Evolutionary conservation across 2,113 vertebrate genomes (phyloP).

Genomic region (Stegostoma tigrinum): DNA sequence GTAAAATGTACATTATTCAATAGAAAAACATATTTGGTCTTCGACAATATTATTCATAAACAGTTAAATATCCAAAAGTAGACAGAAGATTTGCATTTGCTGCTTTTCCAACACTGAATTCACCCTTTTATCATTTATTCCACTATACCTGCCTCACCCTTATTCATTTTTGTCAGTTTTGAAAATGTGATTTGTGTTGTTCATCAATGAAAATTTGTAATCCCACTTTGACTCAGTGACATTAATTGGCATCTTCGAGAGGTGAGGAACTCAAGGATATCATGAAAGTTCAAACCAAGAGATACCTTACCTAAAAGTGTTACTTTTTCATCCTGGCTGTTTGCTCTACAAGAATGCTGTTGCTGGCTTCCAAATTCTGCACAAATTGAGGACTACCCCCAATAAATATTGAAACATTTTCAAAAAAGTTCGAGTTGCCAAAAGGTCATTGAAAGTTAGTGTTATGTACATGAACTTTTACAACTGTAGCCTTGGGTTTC

Average conservation of each 20-base stretch:
- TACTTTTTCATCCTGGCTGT: background rate
- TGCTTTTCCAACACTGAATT: background rate
- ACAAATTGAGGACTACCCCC: background rate
- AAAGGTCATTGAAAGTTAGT: background rate
- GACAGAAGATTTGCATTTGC: background rate
- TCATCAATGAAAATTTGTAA: background rate
- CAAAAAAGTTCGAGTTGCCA: background rate
- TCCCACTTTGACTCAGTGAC: background rate
- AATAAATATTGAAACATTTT: background rate
- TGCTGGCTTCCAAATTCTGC: background rate
- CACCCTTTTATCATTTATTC: background rate
- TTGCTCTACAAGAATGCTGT: background rate
- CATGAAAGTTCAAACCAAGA: background rate
- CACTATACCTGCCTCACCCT: background rate
- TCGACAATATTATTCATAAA: background rate
- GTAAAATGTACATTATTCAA: slow-evolving; percentile 14
- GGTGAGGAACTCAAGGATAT: background rate
- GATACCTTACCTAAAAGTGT: background rate
- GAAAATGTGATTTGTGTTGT: background rate
- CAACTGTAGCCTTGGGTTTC: background rate
- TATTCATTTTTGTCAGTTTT: background rate
- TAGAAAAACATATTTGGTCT: background rate
- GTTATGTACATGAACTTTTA: background rate
- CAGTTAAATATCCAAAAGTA: slow-evolving; percentile 20
- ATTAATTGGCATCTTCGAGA: background rate